Conservation (phyloP, 2,888 invertebrate genomes). For the Tipula lateralis region DNA sequence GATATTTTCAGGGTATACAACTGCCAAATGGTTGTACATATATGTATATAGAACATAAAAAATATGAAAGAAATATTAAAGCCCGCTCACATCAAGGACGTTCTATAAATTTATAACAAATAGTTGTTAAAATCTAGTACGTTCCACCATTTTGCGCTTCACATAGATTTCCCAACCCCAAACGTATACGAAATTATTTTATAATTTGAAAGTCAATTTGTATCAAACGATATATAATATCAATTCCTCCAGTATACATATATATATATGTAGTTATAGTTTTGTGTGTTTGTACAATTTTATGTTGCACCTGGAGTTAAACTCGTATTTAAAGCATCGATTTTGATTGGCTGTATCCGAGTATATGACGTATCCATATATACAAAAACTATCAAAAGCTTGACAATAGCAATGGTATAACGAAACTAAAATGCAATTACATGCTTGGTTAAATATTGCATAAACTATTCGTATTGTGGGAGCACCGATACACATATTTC, state of each 20-base stretch:
- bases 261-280: too few species aligned
- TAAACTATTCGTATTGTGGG: neutral
- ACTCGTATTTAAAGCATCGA: neutral
- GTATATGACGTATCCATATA: neutral
- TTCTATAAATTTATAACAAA: too few species aligned
- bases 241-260: neutral
- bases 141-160: neutral
- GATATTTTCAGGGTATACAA: neutral
- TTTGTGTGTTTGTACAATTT: neutral
- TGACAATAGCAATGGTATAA: neutral
- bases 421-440: constrained; percentile 19
- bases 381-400: neutral
- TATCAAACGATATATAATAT: neutral
- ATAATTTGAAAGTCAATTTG: neutral
- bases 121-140: too few species aligned
- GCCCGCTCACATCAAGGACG: too few species aligned
- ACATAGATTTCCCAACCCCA: neutral
- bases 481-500: neutral
- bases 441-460: neutral
- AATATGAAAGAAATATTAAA: too few species aligned
- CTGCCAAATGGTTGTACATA: neutral
- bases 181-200: neutral
- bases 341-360: neutral
- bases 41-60: too few species aligned
- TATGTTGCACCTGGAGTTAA: neutral